Conservation (phyloP, 2,888 invertebrate genomes). For the Stenodera caucasica region DNA sequence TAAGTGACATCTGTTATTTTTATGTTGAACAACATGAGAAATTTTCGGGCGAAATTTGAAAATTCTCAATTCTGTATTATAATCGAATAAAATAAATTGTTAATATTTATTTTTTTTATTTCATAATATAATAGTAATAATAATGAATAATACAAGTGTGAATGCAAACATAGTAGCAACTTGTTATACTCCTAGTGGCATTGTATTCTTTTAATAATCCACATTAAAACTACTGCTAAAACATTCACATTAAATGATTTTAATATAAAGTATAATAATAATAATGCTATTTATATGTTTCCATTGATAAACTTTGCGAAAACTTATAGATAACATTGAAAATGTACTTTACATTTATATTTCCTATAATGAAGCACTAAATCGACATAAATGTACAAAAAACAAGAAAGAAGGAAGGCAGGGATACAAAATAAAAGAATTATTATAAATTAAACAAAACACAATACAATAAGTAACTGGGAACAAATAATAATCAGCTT, state of each 20-base stretch:
- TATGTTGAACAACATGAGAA: no score
- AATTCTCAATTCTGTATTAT: no score
- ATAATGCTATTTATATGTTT: neutral
- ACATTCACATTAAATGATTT: slow-evolving; percentile 30
- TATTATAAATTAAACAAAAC: slow-evolving; percentile 10
- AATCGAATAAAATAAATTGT: no score
- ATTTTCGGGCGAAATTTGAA: no score
- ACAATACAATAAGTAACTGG: slow-evolving; percentile 14
- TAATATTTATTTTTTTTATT: no score
- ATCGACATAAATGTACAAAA: slow-evolving; percentile 27
- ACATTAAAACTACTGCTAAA: slow-evolving; percentile 20
- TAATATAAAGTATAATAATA: slow-evolving; percentile 18
- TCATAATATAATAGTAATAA: neutral
- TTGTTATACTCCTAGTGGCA: slow-evolving; percentile 22
- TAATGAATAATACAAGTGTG: slow-evolving; percentile 25
- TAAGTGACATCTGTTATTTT: no score
- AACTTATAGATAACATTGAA: slow-evolving; percentile 13
- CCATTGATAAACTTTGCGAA: neutral
- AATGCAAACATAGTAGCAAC: slow-evolving; percentile 36
- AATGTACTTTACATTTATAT: slow-evolving; percentile 25
- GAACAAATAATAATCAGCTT: slow-evolving; percentile 11
- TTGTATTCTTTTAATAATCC: slow-evolving; percentile 11
- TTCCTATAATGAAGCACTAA: slow-evolving; percentile 18
- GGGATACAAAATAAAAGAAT: neutral
- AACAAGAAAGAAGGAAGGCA: neutral